These are phyloP conservation scores for Callorhinus ursinus DNA, from an alignment of 2,113 vertebrate species.

Conservation along the genomic window DNA sequence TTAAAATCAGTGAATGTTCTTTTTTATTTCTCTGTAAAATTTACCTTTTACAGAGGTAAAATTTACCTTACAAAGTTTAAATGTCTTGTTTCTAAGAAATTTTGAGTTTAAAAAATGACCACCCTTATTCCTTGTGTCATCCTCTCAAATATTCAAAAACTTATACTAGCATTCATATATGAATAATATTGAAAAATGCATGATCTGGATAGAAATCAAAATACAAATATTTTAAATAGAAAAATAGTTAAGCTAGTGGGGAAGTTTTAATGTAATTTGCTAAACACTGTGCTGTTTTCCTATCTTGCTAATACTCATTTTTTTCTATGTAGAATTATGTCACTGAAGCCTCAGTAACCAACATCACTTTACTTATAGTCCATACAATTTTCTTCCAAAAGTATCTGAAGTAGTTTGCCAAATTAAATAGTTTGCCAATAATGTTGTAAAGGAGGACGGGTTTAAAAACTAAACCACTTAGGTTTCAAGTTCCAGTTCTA, in stretches of 20 bases:
- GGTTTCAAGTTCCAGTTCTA: neutral
- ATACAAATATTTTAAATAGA: neutral
- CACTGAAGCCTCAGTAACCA: neutral
- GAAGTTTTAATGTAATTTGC: neutral
- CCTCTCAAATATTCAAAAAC: neutral
- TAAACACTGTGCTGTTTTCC: neutral
- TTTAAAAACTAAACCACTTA: neutral
- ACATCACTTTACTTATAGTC: neutral
- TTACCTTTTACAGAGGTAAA: neutral
- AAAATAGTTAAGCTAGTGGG: neutral
- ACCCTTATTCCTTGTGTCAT: neutral
- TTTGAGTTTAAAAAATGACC: neutral
- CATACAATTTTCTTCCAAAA: neutral
- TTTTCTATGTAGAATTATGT: neutral
- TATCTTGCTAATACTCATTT: neutral
- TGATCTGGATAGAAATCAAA: neutral
- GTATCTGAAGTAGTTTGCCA: neutral
- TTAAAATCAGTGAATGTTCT: neutral
- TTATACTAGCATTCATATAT: neutral
- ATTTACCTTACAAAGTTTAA: neutral
- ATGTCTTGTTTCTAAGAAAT: neutral
- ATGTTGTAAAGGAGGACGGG: neutral
- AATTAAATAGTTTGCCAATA: neutral
- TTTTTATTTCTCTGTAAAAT: conserved; percentile 5
- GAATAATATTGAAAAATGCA: neutral